Evolutionary conservation across 2,113 vertebrate genomes (phyloP).

Genomic region (Anseranas semipalmata): DNA sequence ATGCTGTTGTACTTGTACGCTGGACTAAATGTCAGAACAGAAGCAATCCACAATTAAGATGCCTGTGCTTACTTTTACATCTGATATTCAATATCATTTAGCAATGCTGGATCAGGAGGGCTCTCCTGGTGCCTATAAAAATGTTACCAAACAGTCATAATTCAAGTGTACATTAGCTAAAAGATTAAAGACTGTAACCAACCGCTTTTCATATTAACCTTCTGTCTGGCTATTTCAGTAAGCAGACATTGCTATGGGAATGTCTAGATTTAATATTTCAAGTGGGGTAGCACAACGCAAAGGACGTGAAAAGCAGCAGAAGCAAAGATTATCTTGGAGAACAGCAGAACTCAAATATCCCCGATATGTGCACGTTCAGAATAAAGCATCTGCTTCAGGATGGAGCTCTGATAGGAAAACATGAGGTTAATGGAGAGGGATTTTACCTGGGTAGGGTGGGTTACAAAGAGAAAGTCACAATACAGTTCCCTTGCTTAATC

Average conservation of each 20-base stretch:
- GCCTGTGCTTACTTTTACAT: not conserved
- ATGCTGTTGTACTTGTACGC: not conserved
- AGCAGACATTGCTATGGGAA: not conserved
- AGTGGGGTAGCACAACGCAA: not conserved
- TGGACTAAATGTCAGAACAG: not conserved
- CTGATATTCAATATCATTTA: not conserved
- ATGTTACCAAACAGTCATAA: not conserved
- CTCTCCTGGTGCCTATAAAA: not conserved
- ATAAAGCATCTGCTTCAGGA: not conserved
- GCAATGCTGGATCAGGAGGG: not conserved
- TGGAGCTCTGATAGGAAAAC: not conserved
- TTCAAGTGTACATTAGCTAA: not conserved
- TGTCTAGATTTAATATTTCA: not conserved
- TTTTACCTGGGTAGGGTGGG: not conserved
- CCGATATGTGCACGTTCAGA: not conserved
- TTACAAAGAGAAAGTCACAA: not conserved
- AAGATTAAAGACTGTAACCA: not conserved
- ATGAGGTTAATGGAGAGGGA: not conserved
- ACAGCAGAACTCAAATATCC: not conserved
- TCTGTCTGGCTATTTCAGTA: not conserved
- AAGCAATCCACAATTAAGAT: not conserved
- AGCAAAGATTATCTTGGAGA: not conserved
- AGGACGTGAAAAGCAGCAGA: not conserved
- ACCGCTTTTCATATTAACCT: not conserved
- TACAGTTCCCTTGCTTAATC: not conserved